phyloP scores from a whole-genome alignment of 1,140 invertebrate genomes.

The Pachypsylla venusta region DNA sequence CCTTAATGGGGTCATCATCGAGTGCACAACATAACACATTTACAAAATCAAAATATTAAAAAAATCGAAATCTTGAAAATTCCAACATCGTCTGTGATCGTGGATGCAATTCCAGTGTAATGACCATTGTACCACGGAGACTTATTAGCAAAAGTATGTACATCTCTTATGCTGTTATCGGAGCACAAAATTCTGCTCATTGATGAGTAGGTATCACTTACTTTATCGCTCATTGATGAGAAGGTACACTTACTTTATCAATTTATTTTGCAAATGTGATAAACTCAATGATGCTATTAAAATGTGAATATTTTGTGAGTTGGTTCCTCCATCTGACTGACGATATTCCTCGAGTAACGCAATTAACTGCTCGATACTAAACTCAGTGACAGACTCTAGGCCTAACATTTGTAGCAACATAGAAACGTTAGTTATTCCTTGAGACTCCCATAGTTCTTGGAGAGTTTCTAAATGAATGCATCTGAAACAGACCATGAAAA shows the following conservation, averaged over 20 bases:
- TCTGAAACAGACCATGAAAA: constrained; percentile 23
- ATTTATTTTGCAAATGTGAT: constrained; percentile 19
- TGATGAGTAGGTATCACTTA: too few relatives aligned
- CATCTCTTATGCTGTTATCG: too few relatives aligned
- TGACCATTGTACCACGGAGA: too few relatives aligned
- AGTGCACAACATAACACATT: too few relatives aligned
- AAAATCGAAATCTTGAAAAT: too few relatives aligned
- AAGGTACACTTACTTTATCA: constrained; percentile 18
- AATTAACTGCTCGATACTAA: constrained; percentile 52
- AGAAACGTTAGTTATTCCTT: constrained; percentile 44
- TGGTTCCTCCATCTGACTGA: constrained; percentile 27
- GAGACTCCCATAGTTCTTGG: constrained; percentile 54
- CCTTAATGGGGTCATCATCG: too few relatives aligned
- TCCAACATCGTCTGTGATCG: too few relatives aligned
- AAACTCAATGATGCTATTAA: constrained; percentile 16
- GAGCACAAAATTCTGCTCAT: too few relatives aligned
- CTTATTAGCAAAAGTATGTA: too few relatives aligned
- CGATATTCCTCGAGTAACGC: constrained; percentile 49
- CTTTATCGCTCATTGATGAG: too few relatives aligned
- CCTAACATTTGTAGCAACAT: constrained; percentile 41
- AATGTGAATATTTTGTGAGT: constrained; percentile 10
- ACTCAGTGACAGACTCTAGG: constrained; percentile 31
- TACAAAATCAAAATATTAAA: too few relatives aligned
- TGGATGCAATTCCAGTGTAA: too few relatives aligned
- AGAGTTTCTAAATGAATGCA: constrained; percentile 35